These are phyloP conservation scores for Coronaproctus castanopsis DNA, from an alignment of 2,888 invertebrate species.

Conservation along the genomic window DNA sequence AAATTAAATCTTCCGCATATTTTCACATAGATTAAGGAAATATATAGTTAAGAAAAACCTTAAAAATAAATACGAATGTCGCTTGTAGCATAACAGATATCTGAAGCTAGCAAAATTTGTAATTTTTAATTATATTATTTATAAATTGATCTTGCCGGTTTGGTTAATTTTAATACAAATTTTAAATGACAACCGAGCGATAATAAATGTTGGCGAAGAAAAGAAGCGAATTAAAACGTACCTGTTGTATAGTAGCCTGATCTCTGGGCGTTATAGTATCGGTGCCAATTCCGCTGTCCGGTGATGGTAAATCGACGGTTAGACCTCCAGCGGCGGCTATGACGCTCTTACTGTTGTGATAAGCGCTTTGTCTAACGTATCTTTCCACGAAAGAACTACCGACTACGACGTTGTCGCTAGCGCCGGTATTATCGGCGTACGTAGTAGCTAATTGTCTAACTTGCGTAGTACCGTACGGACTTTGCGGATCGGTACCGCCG, in stretches of 20 bases:
- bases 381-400: constrained; percentile 45
- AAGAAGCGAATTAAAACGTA: too few species aligned
- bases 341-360: constrained; percentile 50
- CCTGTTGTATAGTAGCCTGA: constrained; percentile 76
- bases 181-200: too few species aligned
- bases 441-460: constrained; percentile 20
- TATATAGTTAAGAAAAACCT: too few species aligned
- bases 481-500: constrained; percentile 32
- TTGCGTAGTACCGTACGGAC: constrained; percentile 18
- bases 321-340: constrained; percentile 53
- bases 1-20: too few species aligned
- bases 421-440: constrained; percentile 31
- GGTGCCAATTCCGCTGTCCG: constrained; percentile 87
- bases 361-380: constrained; percentile 42
- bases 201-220: too few species aligned
- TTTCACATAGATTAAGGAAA: too few species aligned
- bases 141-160: too few species aligned
- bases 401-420: constrained; percentile 38
- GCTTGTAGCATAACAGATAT: too few species aligned
- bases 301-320: constrained; percentile 83
- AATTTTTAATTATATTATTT: too few species aligned
- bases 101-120: too few species aligned
- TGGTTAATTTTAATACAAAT: too few species aligned
- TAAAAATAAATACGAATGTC: too few species aligned
- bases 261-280: constrained; percentile 80